Conservation (phyloP, 2,888 invertebrate genomes). For the Lepidochrysops patricia region DNA sequence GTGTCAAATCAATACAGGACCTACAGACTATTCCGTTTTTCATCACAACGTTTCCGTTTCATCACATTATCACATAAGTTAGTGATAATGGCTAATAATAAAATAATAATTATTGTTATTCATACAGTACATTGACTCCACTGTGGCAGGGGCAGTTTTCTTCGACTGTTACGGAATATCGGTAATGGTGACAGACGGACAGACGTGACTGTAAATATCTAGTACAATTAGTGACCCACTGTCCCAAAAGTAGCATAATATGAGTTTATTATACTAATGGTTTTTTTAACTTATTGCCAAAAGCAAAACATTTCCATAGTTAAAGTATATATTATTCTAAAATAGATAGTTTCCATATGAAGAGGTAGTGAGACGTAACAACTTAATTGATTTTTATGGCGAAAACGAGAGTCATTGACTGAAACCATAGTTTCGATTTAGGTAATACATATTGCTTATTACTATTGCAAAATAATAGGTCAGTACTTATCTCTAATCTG, state of each 20-base stretch:
- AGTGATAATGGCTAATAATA: too few species aligned
- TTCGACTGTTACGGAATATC: slow-evolving; percentile 54
- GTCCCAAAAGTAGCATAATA: not conserved
- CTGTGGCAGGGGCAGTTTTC: slow-evolving; percentile 50
- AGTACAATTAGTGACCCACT: not conserved
- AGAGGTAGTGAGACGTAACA: too few species aligned
- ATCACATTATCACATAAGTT: too few species aligned
- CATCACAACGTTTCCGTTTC: too few species aligned
- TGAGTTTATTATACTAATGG: not conserved
- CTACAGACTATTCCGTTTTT: too few species aligned
- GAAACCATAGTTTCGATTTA: not conserved
- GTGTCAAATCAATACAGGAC: too few species aligned
- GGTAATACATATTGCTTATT: not conserved
- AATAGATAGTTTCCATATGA: too few species aligned
- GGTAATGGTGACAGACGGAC: slow-evolving; percentile 49
- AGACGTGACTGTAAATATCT: slow-evolving; percentile 37
- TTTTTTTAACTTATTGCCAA: not conserved
- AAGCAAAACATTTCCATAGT: not conserved
- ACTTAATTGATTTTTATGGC: too few species aligned
- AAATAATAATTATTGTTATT: not conserved
- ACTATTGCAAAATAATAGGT: not conserved
- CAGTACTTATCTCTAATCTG: too few species aligned
- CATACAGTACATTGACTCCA: slow-evolving; percentile 53
- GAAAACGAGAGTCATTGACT: not conserved
- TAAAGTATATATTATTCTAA: too few species aligned